These are phyloP conservation scores for Hemichromis elongatus DNA, from an alignment of 2,113 vertebrate species.

Conservation along the genomic window DNA sequence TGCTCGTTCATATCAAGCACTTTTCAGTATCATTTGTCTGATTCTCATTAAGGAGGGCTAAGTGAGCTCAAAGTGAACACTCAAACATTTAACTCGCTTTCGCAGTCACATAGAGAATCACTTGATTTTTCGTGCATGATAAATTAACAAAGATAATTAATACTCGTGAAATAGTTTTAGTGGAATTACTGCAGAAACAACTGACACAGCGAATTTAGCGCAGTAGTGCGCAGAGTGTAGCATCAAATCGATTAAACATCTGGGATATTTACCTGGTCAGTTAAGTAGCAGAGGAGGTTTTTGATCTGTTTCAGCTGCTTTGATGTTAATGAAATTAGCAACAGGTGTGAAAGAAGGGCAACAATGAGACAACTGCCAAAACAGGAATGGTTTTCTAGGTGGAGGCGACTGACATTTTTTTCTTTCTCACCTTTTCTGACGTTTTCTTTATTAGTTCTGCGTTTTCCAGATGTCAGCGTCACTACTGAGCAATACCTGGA, in stretches of 20 bases:
- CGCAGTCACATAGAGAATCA: not conserved
- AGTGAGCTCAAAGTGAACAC: conserved; percentile 5
- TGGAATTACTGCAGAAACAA: not conserved
- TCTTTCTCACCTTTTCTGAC: not conserved
- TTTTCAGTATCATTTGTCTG: conserved; percentile 25
- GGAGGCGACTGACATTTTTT: rapidly evolving
- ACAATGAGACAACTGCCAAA: not conserved
- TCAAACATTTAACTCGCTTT: not conserved
- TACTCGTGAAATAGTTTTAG: not conserved
- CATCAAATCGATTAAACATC: not conserved
- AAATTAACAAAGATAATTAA: not conserved
- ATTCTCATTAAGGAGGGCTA: not conserved
- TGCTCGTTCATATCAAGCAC: not conserved
- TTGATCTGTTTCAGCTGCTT: not conserved
- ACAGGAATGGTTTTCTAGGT: not conserved
- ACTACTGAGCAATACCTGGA: not conserved
- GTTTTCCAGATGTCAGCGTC: not conserved
- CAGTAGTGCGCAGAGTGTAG: not conserved
- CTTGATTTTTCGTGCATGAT: not conserved
- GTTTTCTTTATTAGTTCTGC: not conserved
- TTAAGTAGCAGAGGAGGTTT: not conserved
- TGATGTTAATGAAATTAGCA: not conserved
- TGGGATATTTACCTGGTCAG: not conserved
- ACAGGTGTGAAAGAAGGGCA: not conserved
- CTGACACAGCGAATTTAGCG: not conserved